Percentiles rank a stretch among this genome's conserved stretches.
phyloP scores from a whole-genome alignment of 2,113 vertebrate species.

The Brienomyrus brachyistius region DNA sequence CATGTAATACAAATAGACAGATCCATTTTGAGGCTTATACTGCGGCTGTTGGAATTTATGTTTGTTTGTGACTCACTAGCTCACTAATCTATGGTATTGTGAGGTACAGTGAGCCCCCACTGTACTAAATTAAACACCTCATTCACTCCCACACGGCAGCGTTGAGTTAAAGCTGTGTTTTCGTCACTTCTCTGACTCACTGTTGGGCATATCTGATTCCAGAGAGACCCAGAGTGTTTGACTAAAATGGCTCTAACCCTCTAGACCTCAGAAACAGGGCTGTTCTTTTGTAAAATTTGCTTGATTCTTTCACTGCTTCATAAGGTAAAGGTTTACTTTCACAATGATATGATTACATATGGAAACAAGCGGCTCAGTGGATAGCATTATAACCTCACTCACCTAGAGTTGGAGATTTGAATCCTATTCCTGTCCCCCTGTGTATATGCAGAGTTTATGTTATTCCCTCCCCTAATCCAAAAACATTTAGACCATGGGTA shows the following conservation, averaged over 20 bases:
- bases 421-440: neutral
- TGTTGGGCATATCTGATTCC: neutral
- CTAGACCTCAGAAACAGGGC: neutral
- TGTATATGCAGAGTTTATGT: neutral
- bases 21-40: neutral
- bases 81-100: neutral
- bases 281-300: neutral
- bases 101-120: neutral
- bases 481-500: neutral
- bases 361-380: neutral
- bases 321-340: neutral
- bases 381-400: neutral
- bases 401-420: neutral
- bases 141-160: neutral
- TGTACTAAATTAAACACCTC: conserved; percentile 3
- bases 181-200: conserved; percentile 13
- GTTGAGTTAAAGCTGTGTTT: neutral
- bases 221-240: neutral
- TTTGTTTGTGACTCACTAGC: neutral
- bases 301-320: neutral
- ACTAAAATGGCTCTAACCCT: neutral
- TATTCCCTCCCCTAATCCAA: neutral
- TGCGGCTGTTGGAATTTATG: neutral
- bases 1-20: neutral
- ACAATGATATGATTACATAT: neutral